These are phyloP conservation scores for Acanthiza pusilla DNA, from an alignment of 2,797 vertebrate species.

Conservation along the genomic window DNA sequence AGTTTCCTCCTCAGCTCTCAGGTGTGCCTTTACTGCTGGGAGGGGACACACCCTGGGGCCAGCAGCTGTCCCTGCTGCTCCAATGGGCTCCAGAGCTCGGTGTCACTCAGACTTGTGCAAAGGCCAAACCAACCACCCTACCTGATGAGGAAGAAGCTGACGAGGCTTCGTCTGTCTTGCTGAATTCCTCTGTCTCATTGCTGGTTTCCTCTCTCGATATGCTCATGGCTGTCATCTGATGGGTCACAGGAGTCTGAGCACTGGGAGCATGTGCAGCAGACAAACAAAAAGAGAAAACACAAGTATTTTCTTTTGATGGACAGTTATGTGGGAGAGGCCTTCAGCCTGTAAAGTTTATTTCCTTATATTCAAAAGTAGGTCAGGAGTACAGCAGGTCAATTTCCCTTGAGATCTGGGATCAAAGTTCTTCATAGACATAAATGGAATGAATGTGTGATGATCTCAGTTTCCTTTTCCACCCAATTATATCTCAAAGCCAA, in stretches of 20 bases:
- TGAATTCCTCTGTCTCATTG: slow-evolving; percentile 73
- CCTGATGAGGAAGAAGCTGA: slow-evolving; percentile 55
- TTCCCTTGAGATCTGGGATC: neutral
- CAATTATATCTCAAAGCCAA: neutral
- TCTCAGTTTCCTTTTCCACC: slow-evolving; percentile 11
- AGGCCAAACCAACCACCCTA: neutral
- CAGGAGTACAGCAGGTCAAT: neutral
- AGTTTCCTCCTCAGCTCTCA: neutral
- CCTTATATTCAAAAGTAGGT: neutral
- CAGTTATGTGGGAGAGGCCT: neutral
- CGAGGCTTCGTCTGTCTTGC: slow-evolving; percentile 71
- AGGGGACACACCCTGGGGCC: neutral
- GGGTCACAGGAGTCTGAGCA: slow-evolving; percentile 85
- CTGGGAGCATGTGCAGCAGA: slow-evolving; percentile 32
- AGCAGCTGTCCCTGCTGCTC: neutral
- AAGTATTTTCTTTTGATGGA: neutral
- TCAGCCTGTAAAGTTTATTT: neutral
- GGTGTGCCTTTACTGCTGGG: neutral
- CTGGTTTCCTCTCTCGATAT: slow-evolving; percentile 83
- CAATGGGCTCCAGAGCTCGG: fast-evolving
- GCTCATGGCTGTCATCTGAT: slow-evolving; percentile 92
- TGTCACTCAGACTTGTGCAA: neutral
- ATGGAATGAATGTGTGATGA: neutral
- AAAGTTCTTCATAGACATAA: neutral
- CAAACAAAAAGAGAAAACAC: neutral